Conservation (phyloP, 2,888 invertebrate genomes). For the Melieria crassipennis region DNA sequence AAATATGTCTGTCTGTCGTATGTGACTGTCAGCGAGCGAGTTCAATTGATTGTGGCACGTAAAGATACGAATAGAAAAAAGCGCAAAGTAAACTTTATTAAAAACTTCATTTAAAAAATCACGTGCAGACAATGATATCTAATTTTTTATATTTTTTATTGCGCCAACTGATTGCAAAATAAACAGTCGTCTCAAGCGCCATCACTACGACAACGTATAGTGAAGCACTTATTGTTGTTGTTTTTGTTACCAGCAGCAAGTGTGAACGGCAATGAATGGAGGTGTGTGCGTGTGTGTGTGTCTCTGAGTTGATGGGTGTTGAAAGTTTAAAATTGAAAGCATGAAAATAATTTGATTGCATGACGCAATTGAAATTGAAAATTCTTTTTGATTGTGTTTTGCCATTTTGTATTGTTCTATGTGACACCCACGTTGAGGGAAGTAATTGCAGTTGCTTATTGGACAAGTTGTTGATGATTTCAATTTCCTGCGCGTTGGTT, state of each 20-base stretch:
- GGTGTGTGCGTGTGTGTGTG: background rate
- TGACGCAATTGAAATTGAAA: no score
- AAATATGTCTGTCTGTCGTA: no score
- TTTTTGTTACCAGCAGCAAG: background rate
- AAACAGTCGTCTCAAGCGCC: background rate
- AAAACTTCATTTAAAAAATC: slow-evolving; percentile 23
- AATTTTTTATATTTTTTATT: background rate
- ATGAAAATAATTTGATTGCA: background rate
- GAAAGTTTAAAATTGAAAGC: slow-evolving; percentile 3
- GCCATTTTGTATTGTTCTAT: no score
- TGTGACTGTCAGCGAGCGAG: no score
- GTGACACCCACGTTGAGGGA: no score
- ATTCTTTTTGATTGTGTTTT: no score
- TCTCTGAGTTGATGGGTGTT: background rate
- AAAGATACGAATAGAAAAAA: background rate
- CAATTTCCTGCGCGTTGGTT: no score
- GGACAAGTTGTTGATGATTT: no score
- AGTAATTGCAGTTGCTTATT: no score
- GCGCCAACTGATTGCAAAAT: background rate
- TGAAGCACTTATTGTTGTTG: background rate
- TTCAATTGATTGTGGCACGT: no score
- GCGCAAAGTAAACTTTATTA: slow-evolving; percentile 12
- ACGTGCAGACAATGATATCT: slow-evolving; percentile 21
- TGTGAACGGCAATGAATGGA: background rate
- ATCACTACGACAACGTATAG: slow-evolving; percentile 5